Conservation (phyloP, 2,113 vertebrate genomes). For the Scomber japonicus region DNA sequence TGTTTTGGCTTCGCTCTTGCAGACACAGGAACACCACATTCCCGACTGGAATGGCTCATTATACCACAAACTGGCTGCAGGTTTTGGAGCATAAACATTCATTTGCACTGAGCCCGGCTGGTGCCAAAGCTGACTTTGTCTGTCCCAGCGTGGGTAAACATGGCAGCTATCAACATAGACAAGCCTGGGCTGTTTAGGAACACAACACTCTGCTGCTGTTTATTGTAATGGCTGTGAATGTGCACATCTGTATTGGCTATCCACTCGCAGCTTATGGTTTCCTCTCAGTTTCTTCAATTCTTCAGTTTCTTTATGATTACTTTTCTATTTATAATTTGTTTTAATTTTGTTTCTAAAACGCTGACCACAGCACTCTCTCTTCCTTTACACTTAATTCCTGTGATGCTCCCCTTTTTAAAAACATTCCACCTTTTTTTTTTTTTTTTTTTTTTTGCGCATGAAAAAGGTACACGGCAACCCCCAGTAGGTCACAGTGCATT, state of each 20-base stretch:
- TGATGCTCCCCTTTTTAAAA: constrained; percentile 51
- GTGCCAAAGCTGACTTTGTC: constrained; percentile 60
- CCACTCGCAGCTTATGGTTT: constrained; percentile 4
- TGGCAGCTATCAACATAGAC: constrained; percentile 35
- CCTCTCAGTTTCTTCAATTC: not conserved
- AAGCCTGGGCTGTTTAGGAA: constrained; percentile 18
- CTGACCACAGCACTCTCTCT: not conserved
- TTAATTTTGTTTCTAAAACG: not conserved
- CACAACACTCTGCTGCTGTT: constrained; percentile 3
- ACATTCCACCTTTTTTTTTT: constrained; percentile 30
- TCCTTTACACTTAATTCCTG: constrained; percentile 19
- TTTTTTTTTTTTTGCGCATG: constrained; percentile 18
- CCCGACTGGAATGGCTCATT: constrained; percentile 45
- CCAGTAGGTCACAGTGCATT: constrained; percentile 77
- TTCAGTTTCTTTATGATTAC: not conserved
- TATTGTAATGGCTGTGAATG: not conserved
- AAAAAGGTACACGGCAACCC: constrained; percentile 65
- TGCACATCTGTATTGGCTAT: not conserved
- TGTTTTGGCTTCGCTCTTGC: constrained; percentile 16
- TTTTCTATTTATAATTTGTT: not conserved
- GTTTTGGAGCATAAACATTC: constrained; percentile 44
- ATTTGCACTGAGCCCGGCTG: constrained; percentile 28
- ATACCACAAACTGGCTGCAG: constrained; percentile 38
- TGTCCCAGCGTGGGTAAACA: constrained; percentile 55
- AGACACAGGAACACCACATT: constrained; percentile 17